Percentiles rank a stretch among this genome's conserved stretches.
Conservation (phyloP, 2,113 vertebrate species). For the Percopsis transmontana region DNA sequence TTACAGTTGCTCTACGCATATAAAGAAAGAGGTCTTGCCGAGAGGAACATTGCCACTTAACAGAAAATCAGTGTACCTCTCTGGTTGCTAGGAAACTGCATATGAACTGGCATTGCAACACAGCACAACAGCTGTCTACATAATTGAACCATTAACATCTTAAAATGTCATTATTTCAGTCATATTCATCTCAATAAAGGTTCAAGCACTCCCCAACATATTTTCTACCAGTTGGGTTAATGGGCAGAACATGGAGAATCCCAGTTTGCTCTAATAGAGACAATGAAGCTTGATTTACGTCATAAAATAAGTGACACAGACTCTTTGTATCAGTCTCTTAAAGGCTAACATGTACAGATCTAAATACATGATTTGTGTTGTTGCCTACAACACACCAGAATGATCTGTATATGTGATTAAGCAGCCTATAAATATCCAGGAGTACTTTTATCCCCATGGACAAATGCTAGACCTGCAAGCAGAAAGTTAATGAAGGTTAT, state of each 20-base stretch:
- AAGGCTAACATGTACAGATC: conserved; percentile 3
- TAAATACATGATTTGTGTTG: conserved; percentile 16
- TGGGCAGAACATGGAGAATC: conserved; percentile 61
- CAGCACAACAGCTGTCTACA: conserved; percentile 76
- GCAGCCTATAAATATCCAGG: conserved; percentile 63
- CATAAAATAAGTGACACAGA: conserved; percentile 51
- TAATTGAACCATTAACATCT: conserved; percentile 82
- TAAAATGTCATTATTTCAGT: conserved; percentile 75
- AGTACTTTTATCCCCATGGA: conserved; percentile 58
- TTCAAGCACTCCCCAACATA: conserved; percentile 63
- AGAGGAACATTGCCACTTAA: conserved; percentile 63
- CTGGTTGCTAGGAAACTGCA: conserved; percentile 83
- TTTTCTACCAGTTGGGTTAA: conserved; percentile 73
- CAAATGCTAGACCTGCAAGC: conserved; percentile 45
- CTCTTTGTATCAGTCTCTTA: conserved; percentile 15
- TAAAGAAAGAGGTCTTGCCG: background rate
- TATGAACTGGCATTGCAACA: conserved; percentile 74
- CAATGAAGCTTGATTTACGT: conserved; percentile 37
- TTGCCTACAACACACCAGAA: conserved; percentile 6
- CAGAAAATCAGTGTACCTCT: conserved; percentile 71
- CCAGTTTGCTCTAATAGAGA: conserved; percentile 41
- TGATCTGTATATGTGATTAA: conserved; percentile 33
- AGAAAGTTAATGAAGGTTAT: conserved; percentile 77
- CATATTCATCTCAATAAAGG: conserved; percentile 73
- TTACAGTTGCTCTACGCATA: conserved; percentile 22